These are phyloP conservation scores for Grallaria varia DNA, from an alignment of 2,113 vertebrate genomes.

Conservation along the genomic window DNA sequence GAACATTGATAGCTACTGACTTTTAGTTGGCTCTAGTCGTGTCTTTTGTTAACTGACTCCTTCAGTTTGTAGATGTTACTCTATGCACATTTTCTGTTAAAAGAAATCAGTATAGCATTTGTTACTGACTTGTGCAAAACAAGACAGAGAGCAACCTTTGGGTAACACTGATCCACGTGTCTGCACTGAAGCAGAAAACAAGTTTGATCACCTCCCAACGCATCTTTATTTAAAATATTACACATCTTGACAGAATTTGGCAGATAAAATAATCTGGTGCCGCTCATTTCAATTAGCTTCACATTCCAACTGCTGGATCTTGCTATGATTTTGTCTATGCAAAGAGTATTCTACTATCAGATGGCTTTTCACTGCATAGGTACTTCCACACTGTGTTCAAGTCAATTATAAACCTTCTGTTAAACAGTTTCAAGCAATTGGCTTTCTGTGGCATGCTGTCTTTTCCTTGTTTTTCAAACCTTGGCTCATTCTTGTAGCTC, in stretches of 20 bases:
- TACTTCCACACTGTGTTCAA: neutral
- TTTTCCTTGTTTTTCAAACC: neutral
- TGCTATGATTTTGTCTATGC: neutral
- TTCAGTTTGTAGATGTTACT: neutral
- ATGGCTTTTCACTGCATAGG: slow-evolving; percentile 3
- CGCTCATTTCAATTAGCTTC: slow-evolving; percentile 31
- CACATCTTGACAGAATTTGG: slow-evolving; percentile 16
- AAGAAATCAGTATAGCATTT: neutral
- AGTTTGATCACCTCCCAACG: neutral
- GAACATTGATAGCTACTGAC: neutral
- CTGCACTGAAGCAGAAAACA: neutral
- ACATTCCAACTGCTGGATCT: slow-evolving; percentile 4
- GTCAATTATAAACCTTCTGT: neutral
- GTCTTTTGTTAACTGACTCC: neutral
- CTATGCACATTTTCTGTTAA: neutral
- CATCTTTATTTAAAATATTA: slow-evolving; percentile 8
- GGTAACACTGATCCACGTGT: neutral
- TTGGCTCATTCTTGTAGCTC: neutral
- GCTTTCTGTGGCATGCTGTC: neutral
- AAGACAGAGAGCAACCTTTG: neutral
- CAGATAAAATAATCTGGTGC: slow-evolving; percentile 19
- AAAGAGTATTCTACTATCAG: neutral
- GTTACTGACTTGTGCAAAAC: neutral
- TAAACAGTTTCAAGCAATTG: neutral
- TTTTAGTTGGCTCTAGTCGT: neutral